These are phyloP conservation scores for Drosophila eohydei DNA, from an alignment of 2,888 invertebrate species.

Conservation along the genomic window DNA sequence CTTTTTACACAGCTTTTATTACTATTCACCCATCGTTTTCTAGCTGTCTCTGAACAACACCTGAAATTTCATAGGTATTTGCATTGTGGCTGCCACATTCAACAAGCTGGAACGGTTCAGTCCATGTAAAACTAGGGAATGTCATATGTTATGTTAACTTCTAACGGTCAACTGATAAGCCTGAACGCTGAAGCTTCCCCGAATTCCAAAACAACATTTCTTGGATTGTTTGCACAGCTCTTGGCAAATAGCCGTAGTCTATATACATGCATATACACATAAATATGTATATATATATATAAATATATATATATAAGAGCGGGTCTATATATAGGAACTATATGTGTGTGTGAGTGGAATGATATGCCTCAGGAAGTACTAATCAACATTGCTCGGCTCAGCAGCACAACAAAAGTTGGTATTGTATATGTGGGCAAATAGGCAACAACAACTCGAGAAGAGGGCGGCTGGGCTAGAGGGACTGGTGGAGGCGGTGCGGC, in stretches of 20 bases:
- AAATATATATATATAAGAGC: not conserved
- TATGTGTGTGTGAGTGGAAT: conserved; percentile 29
- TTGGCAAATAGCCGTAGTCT: conserved; percentile 43
- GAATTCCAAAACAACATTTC: conserved; percentile 35
- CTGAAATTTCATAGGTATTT: conserved; percentile 31
- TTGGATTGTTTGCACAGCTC: conserved; percentile 57
- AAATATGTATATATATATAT: conserved; percentile 8
- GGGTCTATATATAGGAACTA: conserved; percentile 12
- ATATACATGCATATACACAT: conserved; percentile 4
- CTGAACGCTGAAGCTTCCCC: conserved; percentile 36
- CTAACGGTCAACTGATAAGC: conserved; percentile 61
- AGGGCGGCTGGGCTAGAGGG: not conserved
- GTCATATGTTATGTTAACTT: conserved; percentile 28
- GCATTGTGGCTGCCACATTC: not conserved
- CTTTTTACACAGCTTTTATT: not conserved
- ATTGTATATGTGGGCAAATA: conserved; percentile 60
- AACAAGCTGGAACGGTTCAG: conserved; percentile 10
- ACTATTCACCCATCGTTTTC: conserved; percentile 9
- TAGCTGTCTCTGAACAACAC: conserved; percentile 28
- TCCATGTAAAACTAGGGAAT: conserved; percentile 13
- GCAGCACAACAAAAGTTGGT: conserved; percentile 65
- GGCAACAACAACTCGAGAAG: conserved; percentile 30
- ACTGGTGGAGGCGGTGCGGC: not conserved
- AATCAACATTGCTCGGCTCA: conserved; percentile 66
- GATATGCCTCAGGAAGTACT: conserved; percentile 80